phyloP scores from a whole-genome alignment of 1,140 invertebrate genomes.

The Ooceraea biroi region DNA sequence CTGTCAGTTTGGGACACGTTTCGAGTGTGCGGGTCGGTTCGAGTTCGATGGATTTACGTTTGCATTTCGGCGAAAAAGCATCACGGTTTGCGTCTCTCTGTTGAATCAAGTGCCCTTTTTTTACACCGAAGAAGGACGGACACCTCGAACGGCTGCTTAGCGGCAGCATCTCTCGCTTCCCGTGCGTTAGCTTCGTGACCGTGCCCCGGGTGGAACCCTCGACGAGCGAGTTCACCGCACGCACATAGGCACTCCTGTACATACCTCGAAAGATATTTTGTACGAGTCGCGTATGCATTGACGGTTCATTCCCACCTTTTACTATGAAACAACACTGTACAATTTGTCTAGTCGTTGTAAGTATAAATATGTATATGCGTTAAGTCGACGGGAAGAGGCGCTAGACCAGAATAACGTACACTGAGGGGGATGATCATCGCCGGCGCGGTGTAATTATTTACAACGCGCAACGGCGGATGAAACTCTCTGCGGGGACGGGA shows the following conservation, averaged over 20 bases:
- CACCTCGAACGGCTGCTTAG: slow-evolving; percentile 24
- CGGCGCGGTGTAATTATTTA: slow-evolving; percentile 52
- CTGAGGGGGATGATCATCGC: slow-evolving; percentile 69
- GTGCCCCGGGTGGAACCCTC: slow-evolving; percentile 26
- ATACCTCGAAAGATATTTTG: slow-evolving; percentile 83
- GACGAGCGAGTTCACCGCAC: slow-evolving; percentile 58
- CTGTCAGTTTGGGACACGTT: slow-evolving; percentile 28
- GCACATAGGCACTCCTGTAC: slow-evolving; percentile 54
- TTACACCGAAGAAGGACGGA: slow-evolving; percentile 78
- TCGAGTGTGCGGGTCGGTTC: slow-evolving; percentile 31
- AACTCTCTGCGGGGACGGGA: slow-evolving; percentile 15
- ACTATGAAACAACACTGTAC: slow-evolving; percentile 70
- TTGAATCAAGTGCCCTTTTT: slow-evolving; percentile 85
- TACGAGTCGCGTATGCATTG: slow-evolving; percentile 80
- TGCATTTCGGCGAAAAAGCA: slow-evolving; percentile 14
- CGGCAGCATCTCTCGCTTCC: slow-evolving; percentile 38
- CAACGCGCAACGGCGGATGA: slow-evolving; percentile 14
- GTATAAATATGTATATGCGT: slow-evolving; percentile 73
- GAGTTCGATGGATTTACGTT: slow-evolving; percentile 57
- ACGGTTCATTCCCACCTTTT: slow-evolving; percentile 65
- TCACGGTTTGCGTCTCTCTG: slow-evolving; percentile 76
- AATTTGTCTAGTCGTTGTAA: slow-evolving; percentile 76
- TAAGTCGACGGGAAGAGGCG: slow-evolving; percentile 52
- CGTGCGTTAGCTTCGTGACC: slow-evolving; percentile 67
- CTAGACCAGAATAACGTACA: slow-evolving; percentile 77